Conservation (phyloP, 2,888 invertebrate genomes). For the Drosophila leonis region DNA sequence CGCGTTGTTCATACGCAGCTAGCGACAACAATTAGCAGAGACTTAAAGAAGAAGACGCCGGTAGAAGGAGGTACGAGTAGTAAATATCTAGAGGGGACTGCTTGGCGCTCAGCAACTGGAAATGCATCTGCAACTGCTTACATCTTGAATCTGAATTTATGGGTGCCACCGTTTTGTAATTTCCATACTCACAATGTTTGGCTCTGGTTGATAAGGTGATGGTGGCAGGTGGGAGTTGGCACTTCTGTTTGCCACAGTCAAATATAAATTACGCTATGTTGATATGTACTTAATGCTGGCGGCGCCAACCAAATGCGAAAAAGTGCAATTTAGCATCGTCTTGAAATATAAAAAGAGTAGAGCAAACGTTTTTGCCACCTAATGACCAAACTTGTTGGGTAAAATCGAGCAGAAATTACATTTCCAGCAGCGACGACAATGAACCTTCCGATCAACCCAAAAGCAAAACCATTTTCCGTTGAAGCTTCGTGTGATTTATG, state of each 20-base stretch:
- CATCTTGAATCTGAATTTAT: slow-evolving; percentile 56
- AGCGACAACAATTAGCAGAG: slow-evolving; percentile 48
- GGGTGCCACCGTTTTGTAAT: slow-evolving; percentile 42
- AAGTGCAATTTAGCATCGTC: slow-evolving; percentile 54
- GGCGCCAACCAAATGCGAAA: slow-evolving; percentile 50
- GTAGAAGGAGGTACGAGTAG: slow-evolving; percentile 25
- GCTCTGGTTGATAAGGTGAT: slow-evolving; percentile 43
- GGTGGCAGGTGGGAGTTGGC: slow-evolving; percentile 8
- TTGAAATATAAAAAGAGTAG: slow-evolving; percentile 9
- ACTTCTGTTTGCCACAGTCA: slow-evolving; percentile 35
- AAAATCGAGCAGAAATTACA: slow-evolving; percentile 37
- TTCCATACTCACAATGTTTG: slow-evolving; percentile 54
- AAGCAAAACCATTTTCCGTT: slow-evolving; percentile 37
- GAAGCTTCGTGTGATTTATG: slow-evolving; percentile 69
- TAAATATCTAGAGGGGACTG: slow-evolving; percentile 11
- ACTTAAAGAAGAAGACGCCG: slow-evolving; percentile 32
- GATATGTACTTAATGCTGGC: slow-evolving; percentile 57
- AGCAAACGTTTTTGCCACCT: slow-evolving; percentile 26
- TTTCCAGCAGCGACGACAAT: slow-evolving; percentile 50
- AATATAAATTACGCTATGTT: slow-evolving; percentile 63
- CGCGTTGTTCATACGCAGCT: slow-evolving; percentile 34
- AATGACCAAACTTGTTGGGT: slow-evolving; percentile 67
- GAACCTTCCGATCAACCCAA: slow-evolving; percentile 32
- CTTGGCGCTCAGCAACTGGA: neutral
- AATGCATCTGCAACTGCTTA: slow-evolving; percentile 3